phyloP scores from a whole-genome alignment of 2,888 invertebrate species.

The Chaetogeoica ovagalla region DNA sequence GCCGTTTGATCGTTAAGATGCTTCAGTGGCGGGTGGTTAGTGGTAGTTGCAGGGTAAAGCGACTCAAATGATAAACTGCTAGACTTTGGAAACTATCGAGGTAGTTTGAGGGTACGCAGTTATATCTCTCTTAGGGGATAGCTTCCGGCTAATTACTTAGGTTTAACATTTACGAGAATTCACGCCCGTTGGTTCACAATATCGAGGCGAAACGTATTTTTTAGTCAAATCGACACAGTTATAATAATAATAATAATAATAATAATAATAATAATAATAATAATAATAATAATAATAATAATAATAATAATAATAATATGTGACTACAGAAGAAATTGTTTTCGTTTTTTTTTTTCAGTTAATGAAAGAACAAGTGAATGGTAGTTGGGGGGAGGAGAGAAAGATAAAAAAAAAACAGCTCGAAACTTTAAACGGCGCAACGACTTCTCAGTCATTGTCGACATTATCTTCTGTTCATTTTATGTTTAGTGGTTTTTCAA shows the following conservation, averaged over 20 bases:
- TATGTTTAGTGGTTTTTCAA: not conserved
- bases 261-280: too few species aligned
- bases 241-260: too few species aligned
- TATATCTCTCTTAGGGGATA: slow-evolving; percentile 1
- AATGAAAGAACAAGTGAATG: not conserved
- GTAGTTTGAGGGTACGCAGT: not conserved
- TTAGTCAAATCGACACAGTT: not conserved
- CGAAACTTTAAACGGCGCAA: too few species aligned
- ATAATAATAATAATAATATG: too few species aligned
- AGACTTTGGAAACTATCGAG: slow-evolving; percentile 11
- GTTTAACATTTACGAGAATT: not conserved
- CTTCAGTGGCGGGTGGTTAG: too few species aligned
- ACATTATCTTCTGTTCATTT: too few species aligned
- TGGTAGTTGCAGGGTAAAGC: not conserved
- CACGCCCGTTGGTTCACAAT: not conserved
- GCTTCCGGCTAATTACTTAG: slow-evolving; percentile 16
- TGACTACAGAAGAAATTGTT: not conserved
- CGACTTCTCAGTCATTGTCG: too few species aligned
- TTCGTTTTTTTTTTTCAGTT: not conserved
- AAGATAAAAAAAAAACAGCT: too few species aligned
- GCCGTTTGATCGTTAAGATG: not conserved
- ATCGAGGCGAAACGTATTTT: not conserved
- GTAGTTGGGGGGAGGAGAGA: not conserved
- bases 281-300: too few species aligned
- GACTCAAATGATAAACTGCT: slow-evolving; percentile 5